phyloP scores from a whole-genome alignment of 2,113 vertebrate genomes.

The Sclerurus mexicanus region DNA sequence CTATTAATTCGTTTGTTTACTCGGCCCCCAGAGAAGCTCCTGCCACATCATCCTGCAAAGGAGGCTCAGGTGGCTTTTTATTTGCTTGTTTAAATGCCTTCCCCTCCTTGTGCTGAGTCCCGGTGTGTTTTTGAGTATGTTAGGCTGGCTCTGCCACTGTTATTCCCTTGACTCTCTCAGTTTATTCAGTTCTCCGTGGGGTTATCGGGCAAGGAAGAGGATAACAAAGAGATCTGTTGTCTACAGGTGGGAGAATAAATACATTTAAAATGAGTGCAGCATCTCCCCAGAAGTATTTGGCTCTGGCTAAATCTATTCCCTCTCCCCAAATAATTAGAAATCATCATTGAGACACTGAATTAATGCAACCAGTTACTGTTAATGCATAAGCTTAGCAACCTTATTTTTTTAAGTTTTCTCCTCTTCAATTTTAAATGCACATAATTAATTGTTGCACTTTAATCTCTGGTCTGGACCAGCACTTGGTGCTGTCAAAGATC shows the following conservation, averaged over 20 bases:
- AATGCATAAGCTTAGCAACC: slow-evolving; percentile 43
- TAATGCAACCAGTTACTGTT: slow-evolving; percentile 48
- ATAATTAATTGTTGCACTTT: slow-evolving; percentile 66
- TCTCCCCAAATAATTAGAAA: slow-evolving; percentile 29
- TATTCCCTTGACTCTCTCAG: not conserved
- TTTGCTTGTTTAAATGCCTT: slow-evolving; percentile 23
- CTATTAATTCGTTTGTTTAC: slow-evolving; percentile 47
- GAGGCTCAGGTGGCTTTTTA: slow-evolving; percentile 53
- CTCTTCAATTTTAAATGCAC: slow-evolving; percentile 52
- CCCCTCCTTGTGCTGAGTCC: not conserved
- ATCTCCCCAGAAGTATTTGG: not conserved
- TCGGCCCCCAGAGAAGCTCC: not conserved
- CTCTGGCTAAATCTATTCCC: slow-evolving; percentile 32
- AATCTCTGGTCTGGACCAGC: not conserved
- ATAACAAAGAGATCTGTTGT: slow-evolving; percentile 18
- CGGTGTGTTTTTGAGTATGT: not conserved
- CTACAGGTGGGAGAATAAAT: not conserved
- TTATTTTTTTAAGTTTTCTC: not conserved
- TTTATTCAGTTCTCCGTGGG: slow-evolving; percentile 1
- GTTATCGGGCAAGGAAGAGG: not conserved
- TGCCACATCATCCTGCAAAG: slow-evolving; percentile 21
- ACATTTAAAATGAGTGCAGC: not conserved
- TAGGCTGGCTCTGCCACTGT: not conserved
- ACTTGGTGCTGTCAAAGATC: slow-evolving; percentile 34
- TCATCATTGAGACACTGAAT: slow-evolving; percentile 58